Evolutionary conservation across 2,113 vertebrate genomes (phyloP).

Genomic region (Tonatia bakeri): DNA sequence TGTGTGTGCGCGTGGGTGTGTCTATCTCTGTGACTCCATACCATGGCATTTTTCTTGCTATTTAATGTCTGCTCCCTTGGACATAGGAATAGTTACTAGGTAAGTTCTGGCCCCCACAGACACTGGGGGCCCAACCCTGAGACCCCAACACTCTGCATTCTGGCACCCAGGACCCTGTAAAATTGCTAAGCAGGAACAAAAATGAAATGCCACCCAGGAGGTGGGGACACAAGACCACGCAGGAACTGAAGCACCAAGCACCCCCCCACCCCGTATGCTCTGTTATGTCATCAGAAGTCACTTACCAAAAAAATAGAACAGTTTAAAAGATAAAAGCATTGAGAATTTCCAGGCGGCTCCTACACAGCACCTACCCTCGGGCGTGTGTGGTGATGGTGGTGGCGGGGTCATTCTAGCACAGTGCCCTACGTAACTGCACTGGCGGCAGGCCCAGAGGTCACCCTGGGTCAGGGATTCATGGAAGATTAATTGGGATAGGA

Average conservation of each 20-base stretch:
- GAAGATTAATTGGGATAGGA: neutral
- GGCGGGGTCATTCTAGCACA: neutral
- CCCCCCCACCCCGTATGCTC: neutral
- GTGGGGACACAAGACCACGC: neutral
- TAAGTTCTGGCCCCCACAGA: neutral
- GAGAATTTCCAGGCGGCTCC: neutral
- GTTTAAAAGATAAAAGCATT: neutral
- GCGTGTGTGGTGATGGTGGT: neutral
- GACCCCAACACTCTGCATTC: no score
- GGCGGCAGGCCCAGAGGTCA: neutral
- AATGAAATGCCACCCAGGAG: neutral
- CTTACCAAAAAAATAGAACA: neutral
- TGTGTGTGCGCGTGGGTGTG: neutral
- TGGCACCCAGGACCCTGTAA: neutral
- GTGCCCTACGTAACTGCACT: neutral
- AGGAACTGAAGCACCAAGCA: neutral
- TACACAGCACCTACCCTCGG: neutral
- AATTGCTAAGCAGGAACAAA: neutral
- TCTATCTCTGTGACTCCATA: neutral
- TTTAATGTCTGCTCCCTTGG: neutral
- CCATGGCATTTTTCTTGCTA: neutral
- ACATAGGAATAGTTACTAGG: neutral
- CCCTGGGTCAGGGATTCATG: no score
- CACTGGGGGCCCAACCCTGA: neutral
- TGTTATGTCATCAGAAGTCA: neutral